These are phyloP conservation scores for Tenualosa thibaudeaui DNA, from an alignment of 2,797 vertebrate genomes.

Conservation along the genomic window DNA sequence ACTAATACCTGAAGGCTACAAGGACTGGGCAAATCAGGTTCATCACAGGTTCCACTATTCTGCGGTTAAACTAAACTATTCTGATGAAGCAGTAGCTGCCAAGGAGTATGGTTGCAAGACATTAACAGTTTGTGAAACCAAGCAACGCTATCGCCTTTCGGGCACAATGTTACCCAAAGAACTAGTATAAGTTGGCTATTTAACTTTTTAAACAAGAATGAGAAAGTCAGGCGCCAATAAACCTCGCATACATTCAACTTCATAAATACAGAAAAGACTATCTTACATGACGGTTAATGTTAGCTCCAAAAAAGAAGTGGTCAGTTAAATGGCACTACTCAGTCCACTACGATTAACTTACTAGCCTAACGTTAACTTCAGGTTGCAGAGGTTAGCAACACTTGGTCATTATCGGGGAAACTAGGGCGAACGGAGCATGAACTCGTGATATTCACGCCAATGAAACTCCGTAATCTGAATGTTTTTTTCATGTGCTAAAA, in stretches of 20 bases:
- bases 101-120: too few relatives aligned
- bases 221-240: background rate
- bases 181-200: background rate
- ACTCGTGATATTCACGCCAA: conserved; percentile 14
- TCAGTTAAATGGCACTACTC: background rate
- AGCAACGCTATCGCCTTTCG: background rate
- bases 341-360: background rate
- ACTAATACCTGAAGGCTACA: background rate
- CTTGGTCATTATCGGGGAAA: background rate
- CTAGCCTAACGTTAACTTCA: conserved; percentile 3
- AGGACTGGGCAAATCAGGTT: background rate
- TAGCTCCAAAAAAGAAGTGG: background rate
- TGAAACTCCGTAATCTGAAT: background rate
- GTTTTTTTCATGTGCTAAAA: background rate
- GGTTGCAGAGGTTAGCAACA: conserved; percentile 18
- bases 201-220: background rate
- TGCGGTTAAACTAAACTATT: too few relatives aligned
- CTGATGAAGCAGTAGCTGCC: background rate
- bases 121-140: background rate
- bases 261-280: background rate
- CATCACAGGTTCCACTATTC: background rate
- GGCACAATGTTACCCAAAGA: background rate
- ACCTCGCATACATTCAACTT: background rate
- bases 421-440: background rate
- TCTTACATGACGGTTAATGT: background rate